These are phyloP conservation scores for Eucera pruinosa DNA, from an alignment of 2,888 invertebrate genomes.

Conservation along the genomic window DNA sequence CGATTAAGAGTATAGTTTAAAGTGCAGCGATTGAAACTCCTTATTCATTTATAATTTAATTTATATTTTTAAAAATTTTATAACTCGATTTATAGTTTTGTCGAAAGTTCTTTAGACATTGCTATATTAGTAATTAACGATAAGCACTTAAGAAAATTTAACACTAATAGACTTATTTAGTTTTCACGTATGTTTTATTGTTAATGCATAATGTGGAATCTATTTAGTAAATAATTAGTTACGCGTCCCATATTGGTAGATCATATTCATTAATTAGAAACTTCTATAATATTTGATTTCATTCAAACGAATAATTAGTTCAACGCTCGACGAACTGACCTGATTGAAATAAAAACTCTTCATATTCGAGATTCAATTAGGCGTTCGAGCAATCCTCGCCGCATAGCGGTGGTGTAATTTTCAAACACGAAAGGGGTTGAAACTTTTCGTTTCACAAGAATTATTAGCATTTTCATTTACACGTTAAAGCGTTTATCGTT, in stretches of 20 bases:
- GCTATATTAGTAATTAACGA: no score
- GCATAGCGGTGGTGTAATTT: background rate
- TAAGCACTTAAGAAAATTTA: no score
- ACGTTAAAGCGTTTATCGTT: constrained; percentile 9
- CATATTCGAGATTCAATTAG: constrained; percentile 11
- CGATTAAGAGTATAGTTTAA: no score
- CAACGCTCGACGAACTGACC: constrained; percentile 5
- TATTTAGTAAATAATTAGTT: background rate
- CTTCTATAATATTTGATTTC: background rate
- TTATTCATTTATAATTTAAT: background rate
- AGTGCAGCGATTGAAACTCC: no score
- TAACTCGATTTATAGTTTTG: background rate
- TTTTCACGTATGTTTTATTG: background rate
- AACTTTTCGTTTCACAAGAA: background rate
- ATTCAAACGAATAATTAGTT: constrained; percentile 20
- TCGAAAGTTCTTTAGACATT: no score
- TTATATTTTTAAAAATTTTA: background rate
- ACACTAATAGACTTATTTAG: background rate
- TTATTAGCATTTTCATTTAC: constrained; percentile 23
- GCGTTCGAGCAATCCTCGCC: background rate
- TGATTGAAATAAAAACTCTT: constrained; percentile 28
- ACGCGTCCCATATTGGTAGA: background rate
- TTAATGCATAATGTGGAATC: background rate
- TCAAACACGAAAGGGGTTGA: background rate
- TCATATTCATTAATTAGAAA: background rate